Percentiles rank a stretch among this genome's conserved stretches.
Conservation (phyloP, 2,113 vertebrate genomes). For the Brachyistius frenatus region DNA sequence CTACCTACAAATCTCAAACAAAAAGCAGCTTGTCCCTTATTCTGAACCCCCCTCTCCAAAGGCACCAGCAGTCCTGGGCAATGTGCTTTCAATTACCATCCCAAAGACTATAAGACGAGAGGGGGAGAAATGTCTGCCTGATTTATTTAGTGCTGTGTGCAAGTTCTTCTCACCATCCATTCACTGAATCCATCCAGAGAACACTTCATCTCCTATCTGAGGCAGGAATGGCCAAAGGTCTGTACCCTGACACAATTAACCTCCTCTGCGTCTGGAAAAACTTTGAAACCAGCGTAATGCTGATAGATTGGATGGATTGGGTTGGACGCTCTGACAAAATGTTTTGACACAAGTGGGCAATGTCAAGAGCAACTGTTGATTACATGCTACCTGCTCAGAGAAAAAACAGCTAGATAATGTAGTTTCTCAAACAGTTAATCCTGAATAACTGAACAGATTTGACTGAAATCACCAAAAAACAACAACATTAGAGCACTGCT, state of each 20-base stretch:
- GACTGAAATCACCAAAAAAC: background rate
- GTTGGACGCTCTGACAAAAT: conserved; percentile 17
- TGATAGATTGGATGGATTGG: conserved; percentile 38
- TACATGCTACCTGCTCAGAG: conserved; percentile 21
- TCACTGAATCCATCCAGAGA: conserved; percentile 89
- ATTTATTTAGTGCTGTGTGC: conserved; percentile 92
- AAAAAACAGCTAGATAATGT: conserved; percentile 23
- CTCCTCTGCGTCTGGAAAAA: conserved; percentile 60
- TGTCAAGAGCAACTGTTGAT: conserved; percentile 63
- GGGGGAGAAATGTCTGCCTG: conserved; percentile 74
- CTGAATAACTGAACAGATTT: conserved; percentile 1
- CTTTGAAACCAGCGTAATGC: conserved; percentile 41
- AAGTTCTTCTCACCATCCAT: conserved; percentile 91
- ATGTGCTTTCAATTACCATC: conserved; percentile 96
- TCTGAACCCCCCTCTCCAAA: conserved; percentile 65
- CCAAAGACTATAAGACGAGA: conserved; percentile 80
- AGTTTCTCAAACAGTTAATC: conserved; percentile 4
- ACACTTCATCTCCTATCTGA: conserved; percentile 90
- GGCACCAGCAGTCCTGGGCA: conserved; percentile 78
- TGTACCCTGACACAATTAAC: conserved; percentile 83
- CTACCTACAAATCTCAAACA: conserved; percentile 68
- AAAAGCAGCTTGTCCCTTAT: conserved; percentile 78
- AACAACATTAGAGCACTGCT: background rate
- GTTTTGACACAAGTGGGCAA: conserved; percentile 36
- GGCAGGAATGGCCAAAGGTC: conserved; percentile 86